These are phyloP conservation scores for Kobus ellipsiprymnus DNA, from an alignment of 2,113 vertebrate species.

Conservation along the genomic window DNA sequence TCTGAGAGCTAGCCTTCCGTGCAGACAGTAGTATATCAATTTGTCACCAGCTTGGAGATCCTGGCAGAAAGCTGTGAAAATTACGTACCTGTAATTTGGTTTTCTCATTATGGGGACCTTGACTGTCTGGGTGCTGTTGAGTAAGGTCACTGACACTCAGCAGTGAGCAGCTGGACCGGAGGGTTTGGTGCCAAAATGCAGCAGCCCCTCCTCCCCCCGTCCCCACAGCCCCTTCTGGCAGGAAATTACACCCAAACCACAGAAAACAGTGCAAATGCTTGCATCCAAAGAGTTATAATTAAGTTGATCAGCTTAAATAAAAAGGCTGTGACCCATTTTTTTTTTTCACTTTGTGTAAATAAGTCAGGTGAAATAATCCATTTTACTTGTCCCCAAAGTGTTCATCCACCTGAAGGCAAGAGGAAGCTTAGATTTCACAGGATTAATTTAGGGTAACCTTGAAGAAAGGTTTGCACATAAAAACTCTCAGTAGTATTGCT, in stretches of 20 bases:
- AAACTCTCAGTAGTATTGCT: slow-evolving; percentile 20
- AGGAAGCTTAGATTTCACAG: neutral
- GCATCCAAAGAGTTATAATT: slow-evolving; percentile 69
- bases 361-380: slow-evolving; percentile 50
- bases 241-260: slow-evolving; percentile 76
- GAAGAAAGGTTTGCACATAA: neutral
- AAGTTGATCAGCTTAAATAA: slow-evolving; percentile 71
- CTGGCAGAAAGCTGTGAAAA: slow-evolving; percentile 61
- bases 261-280: slow-evolving; percentile 69
- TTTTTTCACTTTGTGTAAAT: slow-evolving; percentile 53
- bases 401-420: slow-evolving; percentile 26
- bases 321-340: slow-evolving; percentile 63
- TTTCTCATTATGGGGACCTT: slow-evolving; percentile 60
- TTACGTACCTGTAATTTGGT: slow-evolving; percentile 59
- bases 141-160: slow-evolving; percentile 53
- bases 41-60: slow-evolving; percentile 54
- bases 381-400: slow-evolving; percentile 35
- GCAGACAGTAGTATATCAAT: slow-evolving; percentile 47
- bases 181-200: slow-evolving; percentile 46
- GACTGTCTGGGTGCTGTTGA: slow-evolving; percentile 40
- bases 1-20: slow-evolving; percentile 32
- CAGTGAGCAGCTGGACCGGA: slow-evolving; percentile 56
- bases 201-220: slow-evolving; percentile 35
- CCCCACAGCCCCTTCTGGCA: slow-evolving; percentile 55
- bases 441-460: slow-evolving; percentile 42